Evolutionary conservation across 2,888 invertebrate genomes (phyloP).

Genomic region (Uropetala carovei): DNA sequence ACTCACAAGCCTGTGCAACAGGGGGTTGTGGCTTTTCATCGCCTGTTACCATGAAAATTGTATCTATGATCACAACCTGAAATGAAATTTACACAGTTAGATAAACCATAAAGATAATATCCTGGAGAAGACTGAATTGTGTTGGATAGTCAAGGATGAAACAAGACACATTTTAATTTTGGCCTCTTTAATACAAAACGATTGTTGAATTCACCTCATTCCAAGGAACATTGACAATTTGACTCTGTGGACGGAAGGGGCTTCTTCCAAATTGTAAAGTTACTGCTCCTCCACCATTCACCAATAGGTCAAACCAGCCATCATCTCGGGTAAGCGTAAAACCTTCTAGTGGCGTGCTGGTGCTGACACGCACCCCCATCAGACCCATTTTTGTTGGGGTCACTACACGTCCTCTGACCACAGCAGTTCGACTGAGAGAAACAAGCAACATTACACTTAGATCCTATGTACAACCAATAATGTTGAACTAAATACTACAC

Average conservation of each 20-base stretch:
- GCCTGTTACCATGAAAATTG: slow-evolving; percentile 87
- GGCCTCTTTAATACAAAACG: neutral
- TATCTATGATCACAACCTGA: slow-evolving; percentile 94
- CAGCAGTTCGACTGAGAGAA: slow-evolving; percentile 91
- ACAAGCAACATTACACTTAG: neutral
- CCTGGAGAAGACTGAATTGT: neutral
- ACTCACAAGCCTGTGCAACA: slow-evolving; percentile 85
- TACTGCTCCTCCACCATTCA: slow-evolving; percentile 99
- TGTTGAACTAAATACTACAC: no score
- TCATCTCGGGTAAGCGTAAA: slow-evolving; percentile 95
- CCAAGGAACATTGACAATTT: slow-evolving; percentile 96
- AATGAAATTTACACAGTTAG: slow-evolving; percentile 65
- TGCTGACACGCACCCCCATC: slow-evolving; percentile 96
- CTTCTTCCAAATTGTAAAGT: slow-evolving; percentile 95
- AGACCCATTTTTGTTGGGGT: slow-evolving; percentile 94
- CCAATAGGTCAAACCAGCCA: slow-evolving; percentile 98
- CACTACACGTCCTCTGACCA: slow-evolving; percentile 96
- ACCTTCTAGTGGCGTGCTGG: slow-evolving; percentile 95
- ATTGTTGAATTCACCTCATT: slow-evolving; percentile 83
- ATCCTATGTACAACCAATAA: no score
- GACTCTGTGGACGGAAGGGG: slow-evolving; percentile 91
- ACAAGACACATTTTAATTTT: neutral
- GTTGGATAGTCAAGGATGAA: neutral
- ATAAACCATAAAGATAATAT: neutral
- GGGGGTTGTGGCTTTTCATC: slow-evolving; percentile 85